Conservation (phyloP, 2,113 vertebrate species). For the Brachyhypopomus gauderio region DNA sequence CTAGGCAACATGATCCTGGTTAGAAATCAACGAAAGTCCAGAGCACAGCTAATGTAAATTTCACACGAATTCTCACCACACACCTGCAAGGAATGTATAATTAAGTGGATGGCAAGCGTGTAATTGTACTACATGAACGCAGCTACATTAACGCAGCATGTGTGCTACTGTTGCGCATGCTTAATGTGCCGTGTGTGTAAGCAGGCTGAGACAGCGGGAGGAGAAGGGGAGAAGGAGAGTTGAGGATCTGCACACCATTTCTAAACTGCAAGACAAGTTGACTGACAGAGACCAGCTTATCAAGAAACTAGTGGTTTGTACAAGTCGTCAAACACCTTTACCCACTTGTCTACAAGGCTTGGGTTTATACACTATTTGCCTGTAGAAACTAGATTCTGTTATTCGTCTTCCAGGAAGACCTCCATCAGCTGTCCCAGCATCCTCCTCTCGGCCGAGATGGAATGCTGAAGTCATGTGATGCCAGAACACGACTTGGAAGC, state of each 20-base stretch:
- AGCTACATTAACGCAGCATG: not conserved
- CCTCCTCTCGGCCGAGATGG: constrained; percentile 74
- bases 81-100: too few species aligned
- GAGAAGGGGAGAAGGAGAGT: constrained; percentile 80
- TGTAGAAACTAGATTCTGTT: constrained; percentile 4
- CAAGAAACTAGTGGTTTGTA: constrained; percentile 85
- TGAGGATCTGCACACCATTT: constrained; percentile 82
- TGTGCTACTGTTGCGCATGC: constrained; percentile 34
- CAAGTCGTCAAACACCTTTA: not conserved
- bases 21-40: too few species aligned
- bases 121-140: not conserved
- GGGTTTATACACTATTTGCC: not conserved
- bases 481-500: constrained; percentile 79
- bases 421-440: constrained; percentile 82
- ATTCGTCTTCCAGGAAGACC: constrained; percentile 82
- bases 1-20: too few species aligned
- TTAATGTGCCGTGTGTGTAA: constrained; percentile 55
- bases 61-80: too few species aligned
- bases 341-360: not conserved
- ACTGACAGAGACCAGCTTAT: constrained; percentile 87
- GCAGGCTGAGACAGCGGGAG: constrained; percentile 85
- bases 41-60: too few species aligned
- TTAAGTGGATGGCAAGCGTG: not conserved
- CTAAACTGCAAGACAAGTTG: constrained; percentile 85
- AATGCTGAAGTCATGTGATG: constrained; percentile 82